Base-by-base conservation (phyloP, 1,140 invertebrate species). In the Hylyphantes graminicola region DNA sequence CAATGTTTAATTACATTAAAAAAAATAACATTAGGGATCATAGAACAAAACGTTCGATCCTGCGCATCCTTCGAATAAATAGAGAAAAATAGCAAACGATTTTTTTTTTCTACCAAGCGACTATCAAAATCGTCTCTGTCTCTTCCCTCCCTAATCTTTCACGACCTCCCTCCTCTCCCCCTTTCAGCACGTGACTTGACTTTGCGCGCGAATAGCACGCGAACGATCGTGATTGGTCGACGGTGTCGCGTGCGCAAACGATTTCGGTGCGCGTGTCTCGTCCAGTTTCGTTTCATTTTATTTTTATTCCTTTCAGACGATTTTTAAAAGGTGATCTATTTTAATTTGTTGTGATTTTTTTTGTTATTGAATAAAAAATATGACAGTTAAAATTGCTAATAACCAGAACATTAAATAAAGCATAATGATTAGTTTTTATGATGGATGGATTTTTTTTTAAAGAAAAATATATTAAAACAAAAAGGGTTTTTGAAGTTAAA, bases 131-230 rank as follows among this genome's bases (percentile, higher is more conserved):
- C 63, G 11, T n/a, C 53, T 17, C 51, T 10, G 50, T 65, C 0
- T 19, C 19, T 15, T 35, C 54, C 21, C 67, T 70, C 61, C 7
- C 53, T 50, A 35, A 35, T 35, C 35, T 35, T 35, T 35, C 35
- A 35, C 35, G 35, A 57, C 35, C 35, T 19, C 63, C 17, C 21
- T 19, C 48, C 51, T 7, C 13, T 12, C 11, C 54, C 54, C 21
- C 67, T 70, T 70, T 8, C 63, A 57, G 79, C 79, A 73, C 79
- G 79, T 81, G 79, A 81, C 67, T 63, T 57, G 79, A 21, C 11
- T 48, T 73, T 73, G 79, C 79, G 79, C 79, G 79, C 67, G 79
- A 73, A 73, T 81, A 51, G 79, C 79, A 81, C 79, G 79, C 79
- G 79, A 81, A 81, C 67, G 21, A 48, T 50, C 51, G 57, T 65